Evolutionary conservation across 2,113 vertebrate genomes (phyloP), one percentile per base, ranked within the genome.

Genomic region (Sakesphorus luctuosus): DNA sequence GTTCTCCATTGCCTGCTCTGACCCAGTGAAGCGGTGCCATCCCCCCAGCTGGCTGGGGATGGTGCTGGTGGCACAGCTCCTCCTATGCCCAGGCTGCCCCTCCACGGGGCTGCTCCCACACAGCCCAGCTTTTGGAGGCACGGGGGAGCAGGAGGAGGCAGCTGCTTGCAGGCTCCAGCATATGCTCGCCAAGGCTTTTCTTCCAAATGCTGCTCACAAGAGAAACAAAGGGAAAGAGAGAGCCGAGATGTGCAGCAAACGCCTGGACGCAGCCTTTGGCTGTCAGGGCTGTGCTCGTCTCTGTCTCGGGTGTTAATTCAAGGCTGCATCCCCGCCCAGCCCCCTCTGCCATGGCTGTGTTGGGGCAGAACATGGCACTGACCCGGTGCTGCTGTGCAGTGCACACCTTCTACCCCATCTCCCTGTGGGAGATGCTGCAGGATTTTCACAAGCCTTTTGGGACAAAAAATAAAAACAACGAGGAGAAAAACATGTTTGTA

Each of bases 11-110:
- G 53, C 9, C 0, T 8, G 61, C 65, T 62, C 46, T 16, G 58
- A 40, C 11, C 36, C 4, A 26, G 17, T 23, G 75, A 36, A 81
- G 52, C 0, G 6, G 36, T 40, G 47, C 71, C 2, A 5, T 66
- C 33, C 1, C 33, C 18, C 10, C 0, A 0, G 2, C 20, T 2
- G 7, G 13, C 55, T 3, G 5, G 61, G 40, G 43, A 17, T 0
- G 2, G 28, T 46, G 38, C 19, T 0, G 2, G 28, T 79, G 38
- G 49, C 11, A 4, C 20, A 25, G 68, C 9, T 72, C 36, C 43
- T 59, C 16, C 72, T 36, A 35, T 58, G 20, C 16, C 40, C 40
- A 82, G 66, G 56, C 61, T 86, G 61, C 11, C 40, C 76, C 46
- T 73, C 69, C 5, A 0, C 5, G 6, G 78, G 40, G 63, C 38